Base-by-base conservation (phyloP, 2,888 invertebrate genomes). In the Rambutsinella grinnellia region DNA sequence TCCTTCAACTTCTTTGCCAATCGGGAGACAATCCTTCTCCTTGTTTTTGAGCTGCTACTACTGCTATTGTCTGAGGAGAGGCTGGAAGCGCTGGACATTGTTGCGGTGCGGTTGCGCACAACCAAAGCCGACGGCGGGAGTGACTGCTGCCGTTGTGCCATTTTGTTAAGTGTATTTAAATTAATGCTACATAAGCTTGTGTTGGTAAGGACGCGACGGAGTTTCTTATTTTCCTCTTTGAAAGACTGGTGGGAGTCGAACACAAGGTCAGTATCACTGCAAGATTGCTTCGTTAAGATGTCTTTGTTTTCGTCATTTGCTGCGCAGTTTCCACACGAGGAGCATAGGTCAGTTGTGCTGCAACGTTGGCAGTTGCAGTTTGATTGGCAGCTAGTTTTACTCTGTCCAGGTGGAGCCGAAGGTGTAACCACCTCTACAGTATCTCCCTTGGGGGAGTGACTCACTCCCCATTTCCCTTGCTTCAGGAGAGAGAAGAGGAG, bases 1-100 rank as follows among this genome's bases (percentile, higher is more conserved):
- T 78, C 56, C 53, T 76, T 62, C 15, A 84, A 57, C 53, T 79
- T 72, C 47, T 79, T 84, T 6, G 80, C 79, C 8, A 84, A 57
- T 24, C 78, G 69, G 10, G 66, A 51, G 3, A 80, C 78, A 21
- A 79, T 58, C 58, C 75, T 71, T 10, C 74, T 62, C 51, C 76
- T 69, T 10, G 76, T 65, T 17, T 74, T 77, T n/a, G 74, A 66
- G 65, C 57, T 68, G 67, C 74, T 69, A 23, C 78, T 74, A 53
- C 69, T 44, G 57, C 76, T 70, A 58, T 58, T 65, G 44, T 70
- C 69, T 3, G 76, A 76, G 1, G 76, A 70, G n/a, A 76, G 69
- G 27, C 76, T 76, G 57, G 76, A 76, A n/a, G 65, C 46, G 56
- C 76, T 76, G 53, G 76, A 69, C 58, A 76, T 63, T n/a, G 51